Base-by-base conservation (phyloP, 2,888 invertebrate species). In the Minunthozetes semirufus region DNA sequence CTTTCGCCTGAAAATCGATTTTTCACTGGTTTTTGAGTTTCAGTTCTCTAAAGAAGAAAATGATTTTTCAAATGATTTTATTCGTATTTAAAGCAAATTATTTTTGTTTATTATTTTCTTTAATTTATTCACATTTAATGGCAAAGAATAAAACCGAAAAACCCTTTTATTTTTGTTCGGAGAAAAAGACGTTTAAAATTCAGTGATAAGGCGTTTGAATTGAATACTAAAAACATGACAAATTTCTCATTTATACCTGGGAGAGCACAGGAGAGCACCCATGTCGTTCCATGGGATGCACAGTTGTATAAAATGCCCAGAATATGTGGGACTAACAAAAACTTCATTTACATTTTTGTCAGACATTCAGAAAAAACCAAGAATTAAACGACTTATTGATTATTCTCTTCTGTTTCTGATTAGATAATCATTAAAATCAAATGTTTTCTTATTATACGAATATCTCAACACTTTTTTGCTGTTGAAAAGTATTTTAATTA, bases 401-500 rank as follows among this genome's bases (percentile, higher is more conserved):
- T 50, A 2, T 1, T 9, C 5, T 42, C 42, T 42, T 42, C 42
- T 42, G 1, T 50, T 50, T 50, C 5, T 50, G 50, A n/a, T 56
- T 22, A 22, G 13, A 50, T 22, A 56, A 56, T 56, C 56, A 56
- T 6, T 56, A 5, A 56, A 56, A 56, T 13, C 13, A 25, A 19
- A 56, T 56, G 19, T 56, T 50, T 56, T 22, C 25, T 25, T 33
- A 15, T 56, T 59, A 15, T 6, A 17, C 11, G 5, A 15, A 61
- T 61, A 29, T 61, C n/a, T 61, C 29, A 61, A 61, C 61, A 61
- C 61, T 13, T 61, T 61, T 61, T 61, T 33, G 17, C 13, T n/a
- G 50, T 9, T 50, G 5, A 3, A 19, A 19, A 50, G n/a, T 50
- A 50, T 50, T 42, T n/a, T 50, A 50, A 50, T 19, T 50, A 50